Evolutionary conservation across 2,113 vertebrate species (phyloP).

Genomic region (Ptychochromis oligacanthus): DNA sequence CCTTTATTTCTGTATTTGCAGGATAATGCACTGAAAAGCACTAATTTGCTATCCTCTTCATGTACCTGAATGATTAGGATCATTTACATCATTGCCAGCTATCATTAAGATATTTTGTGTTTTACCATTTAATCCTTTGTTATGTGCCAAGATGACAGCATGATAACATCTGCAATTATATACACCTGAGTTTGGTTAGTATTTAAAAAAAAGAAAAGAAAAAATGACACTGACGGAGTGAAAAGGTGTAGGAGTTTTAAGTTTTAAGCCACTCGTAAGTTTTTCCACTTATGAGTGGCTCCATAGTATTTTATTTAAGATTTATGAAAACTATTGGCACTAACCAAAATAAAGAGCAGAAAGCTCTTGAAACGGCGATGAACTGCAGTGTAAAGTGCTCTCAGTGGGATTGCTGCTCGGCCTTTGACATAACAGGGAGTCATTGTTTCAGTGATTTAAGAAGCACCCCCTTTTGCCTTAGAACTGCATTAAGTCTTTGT

Average conservation of each 20-base stretch:
- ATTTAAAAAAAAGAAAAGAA: not conserved
- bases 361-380: not conserved
- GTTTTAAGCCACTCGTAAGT: too few species aligned
- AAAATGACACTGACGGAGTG: not conserved
- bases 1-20: conserved; percentile 17
- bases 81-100: conserved; percentile 2
- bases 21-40: conserved; percentile 6
- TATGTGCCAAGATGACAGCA: not conserved
- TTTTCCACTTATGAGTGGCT: not conserved
- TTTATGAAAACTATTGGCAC: not conserved
- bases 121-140: not conserved
- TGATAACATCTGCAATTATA: not conserved
- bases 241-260: not conserved
- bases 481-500: not conserved
- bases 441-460: conserved; percentile 7
- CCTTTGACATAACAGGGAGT: not conserved
- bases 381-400: not conserved
- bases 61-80: conserved; percentile 21
- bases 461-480: not conserved
- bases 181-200: not conserved
- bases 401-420: not conserved
- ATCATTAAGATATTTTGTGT: not conserved
- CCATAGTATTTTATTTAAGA: not conserved
- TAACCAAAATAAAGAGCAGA: not conserved
- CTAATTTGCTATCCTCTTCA: conserved; percentile 9